A percentile compares a stretch with the other conserved stretches of the same genome.
phyloP scores from a whole-genome alignment of 2,888 invertebrate genomes.

The Pterostichus niger region DNA sequence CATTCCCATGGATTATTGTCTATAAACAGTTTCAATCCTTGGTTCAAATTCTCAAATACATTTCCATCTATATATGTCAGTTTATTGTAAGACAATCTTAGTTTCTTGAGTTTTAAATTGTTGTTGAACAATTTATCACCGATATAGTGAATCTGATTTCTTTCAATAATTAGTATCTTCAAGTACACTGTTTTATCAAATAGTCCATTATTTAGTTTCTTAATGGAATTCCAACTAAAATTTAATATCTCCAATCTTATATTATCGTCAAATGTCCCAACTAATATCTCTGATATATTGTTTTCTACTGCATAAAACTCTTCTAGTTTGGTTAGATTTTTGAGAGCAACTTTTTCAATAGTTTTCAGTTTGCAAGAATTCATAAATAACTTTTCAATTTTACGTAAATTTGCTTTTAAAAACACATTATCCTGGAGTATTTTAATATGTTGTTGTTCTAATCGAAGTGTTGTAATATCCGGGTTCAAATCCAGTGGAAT shows the following conservation, averaged over 20 bases:
- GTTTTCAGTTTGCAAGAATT: too few relatives aligned
- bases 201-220: neutral
- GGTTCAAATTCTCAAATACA: neutral
- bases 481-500: too few relatives aligned
- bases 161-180: neutral
- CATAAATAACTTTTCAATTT: too few relatives aligned
- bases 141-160: neutral
- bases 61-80: neutral
- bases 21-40: neutral
- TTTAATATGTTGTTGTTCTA: too few relatives aligned
- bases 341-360: too few relatives aligned
- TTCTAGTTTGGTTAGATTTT: too few relatives aligned
- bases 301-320: neutral
- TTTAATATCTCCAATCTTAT: neutral
- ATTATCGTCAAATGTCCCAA: conserved; percentile 6
- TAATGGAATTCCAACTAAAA: neutral
- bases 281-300: neutral
- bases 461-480: too few relatives aligned
- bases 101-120: neutral
- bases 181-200: neutral
- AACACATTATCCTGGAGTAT: too few relatives aligned
- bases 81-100: neutral
- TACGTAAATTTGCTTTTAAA: too few relatives aligned
- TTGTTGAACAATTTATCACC: neutral
- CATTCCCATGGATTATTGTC: conserved; percentile 1